Evolutionary conservation across 2,888 invertebrate genomes (phyloP), one percentile per base, ranked within the genome.

Genomic region (Diadegma fenestrale): DNA sequence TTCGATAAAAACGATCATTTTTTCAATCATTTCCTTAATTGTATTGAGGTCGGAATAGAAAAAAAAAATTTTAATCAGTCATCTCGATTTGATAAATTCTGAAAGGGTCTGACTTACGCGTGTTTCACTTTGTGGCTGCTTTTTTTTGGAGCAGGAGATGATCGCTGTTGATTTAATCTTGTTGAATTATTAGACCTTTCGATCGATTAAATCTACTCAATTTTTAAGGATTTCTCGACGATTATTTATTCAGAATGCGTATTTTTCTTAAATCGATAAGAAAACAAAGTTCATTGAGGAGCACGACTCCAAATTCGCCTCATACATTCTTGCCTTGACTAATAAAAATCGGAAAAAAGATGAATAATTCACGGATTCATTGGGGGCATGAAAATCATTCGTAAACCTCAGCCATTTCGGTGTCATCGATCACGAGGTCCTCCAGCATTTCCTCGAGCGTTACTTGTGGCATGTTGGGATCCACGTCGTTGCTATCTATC

Each of bases 371-470:
- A 43, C 8, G 37, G 17, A 37, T 26, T 10, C 0, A 43, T 45
- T 17, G 6, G 22, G 26, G 7, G n/a, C 0, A 45, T 14, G 1
- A 71, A 73, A 14, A 63, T 88, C 30, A 88, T 69, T 84, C 82
- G 68, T 87, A 86, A 10, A 82, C 84, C 90, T 96, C 96, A 48
- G 94, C 95, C 97, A 97, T 97, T 90, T 97, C 97, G 41, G 96
- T 96, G 91, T 98, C 98, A 77, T 96, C 96, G 66, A 99, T 95
- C 58, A 95, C 95, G 90, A 99, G 94, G 93, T 99, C 99, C 87
- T 99, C 98, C 88, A 99, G 94, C 99, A 99, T 99, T 94, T 99
- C 99, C 58, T 97, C 97, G 8, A 99, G 95, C 0, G 97, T 97
- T 87, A 99, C 97, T 86, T 95, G 95, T 0, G 98, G 98, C 37